Conservation (phyloP, 2,797 vertebrate genomes). For the Phylloscopus collybita region DNA sequence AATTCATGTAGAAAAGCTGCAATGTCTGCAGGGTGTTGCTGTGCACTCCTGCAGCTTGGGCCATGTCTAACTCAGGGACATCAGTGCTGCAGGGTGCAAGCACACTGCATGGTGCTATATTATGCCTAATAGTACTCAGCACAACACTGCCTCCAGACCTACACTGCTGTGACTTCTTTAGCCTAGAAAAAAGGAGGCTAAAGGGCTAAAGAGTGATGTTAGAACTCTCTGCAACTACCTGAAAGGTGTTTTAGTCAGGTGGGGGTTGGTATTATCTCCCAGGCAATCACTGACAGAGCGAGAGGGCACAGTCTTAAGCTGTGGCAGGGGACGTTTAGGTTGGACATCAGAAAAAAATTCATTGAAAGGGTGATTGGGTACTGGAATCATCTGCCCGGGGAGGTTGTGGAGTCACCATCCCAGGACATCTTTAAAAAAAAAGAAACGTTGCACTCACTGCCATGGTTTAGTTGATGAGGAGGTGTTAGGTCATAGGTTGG, state of each 20-base stretch:
- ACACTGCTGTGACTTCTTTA: neutral
- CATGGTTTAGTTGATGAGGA: neutral
- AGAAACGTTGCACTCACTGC: neutral
- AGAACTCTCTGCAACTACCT: neutral
- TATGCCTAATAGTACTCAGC: neutral
- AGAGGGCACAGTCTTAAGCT: neutral
- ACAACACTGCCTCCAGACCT: neutral
- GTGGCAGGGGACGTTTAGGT: neutral
- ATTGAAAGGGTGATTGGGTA: neutral
- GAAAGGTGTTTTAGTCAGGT: neutral
- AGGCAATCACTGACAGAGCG: rapidly evolving
- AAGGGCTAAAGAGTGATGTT: too few species aligned
- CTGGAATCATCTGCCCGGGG: neutral
- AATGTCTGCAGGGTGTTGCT: neutral
- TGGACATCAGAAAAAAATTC: neutral
- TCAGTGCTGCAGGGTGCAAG: neutral
- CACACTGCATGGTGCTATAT: neutral
- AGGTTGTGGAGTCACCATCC: neutral
- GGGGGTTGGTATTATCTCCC: rapidly evolving
- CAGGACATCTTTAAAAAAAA: neutral
- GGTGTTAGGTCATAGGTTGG: neutral
- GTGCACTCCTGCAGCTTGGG: neutral
- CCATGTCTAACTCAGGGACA: rapidly evolving
- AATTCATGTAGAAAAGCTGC: neutral
- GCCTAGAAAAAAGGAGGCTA: neutral